Percentiles rank a stretch among this genome's conserved stretches.
These are phyloP conservation scores for Pteromalus puparum DNA, from an alignment of 1,140 invertebrate genomes.

Conservation along the genomic window DNA sequence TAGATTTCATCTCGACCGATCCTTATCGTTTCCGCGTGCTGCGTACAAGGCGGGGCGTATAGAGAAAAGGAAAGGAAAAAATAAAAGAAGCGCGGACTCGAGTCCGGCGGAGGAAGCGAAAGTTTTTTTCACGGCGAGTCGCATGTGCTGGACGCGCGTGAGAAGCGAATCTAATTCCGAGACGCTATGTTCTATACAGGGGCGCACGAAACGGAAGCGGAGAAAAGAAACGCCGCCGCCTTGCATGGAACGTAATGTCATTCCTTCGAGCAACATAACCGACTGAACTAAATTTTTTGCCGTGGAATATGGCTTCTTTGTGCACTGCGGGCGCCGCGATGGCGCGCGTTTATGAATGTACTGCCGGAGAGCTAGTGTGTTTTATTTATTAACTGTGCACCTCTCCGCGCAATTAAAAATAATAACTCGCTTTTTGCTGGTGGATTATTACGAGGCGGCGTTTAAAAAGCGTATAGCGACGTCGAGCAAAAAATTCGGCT, in stretches of 20 bases:
- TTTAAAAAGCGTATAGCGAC: too few relatives aligned
- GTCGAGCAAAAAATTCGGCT: too few relatives aligned
- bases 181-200: not conserved
- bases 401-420: slow-evolving; percentile 11
- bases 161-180: slow-evolving; percentile 58
- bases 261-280: slow-evolving; percentile 25
- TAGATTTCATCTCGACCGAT: slow-evolving; percentile 23
- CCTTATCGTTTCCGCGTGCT: slow-evolving; percentile 29
- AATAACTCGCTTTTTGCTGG: slow-evolving; percentile 4
- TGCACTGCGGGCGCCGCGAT: not conserved
- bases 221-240: slow-evolving; percentile 49
- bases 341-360: slow-evolving; percentile 12
- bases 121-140: slow-evolving; percentile 20
- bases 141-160: slow-evolving; percentile 39
- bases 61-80: slow-evolving; percentile 52
- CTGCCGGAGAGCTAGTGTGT: not conserved
- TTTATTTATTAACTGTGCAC: slow-evolving; percentile 30
- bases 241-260: not conserved
- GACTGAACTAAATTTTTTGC: slow-evolving; percentile 22
- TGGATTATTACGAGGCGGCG: too few relatives aligned
- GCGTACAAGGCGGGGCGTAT: slow-evolving; percentile 14
- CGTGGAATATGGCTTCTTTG: not conserved
- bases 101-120: slow-evolving; percentile 3
- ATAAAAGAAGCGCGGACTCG: slow-evolving; percentile 51
- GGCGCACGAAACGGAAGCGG: slow-evolving; percentile 51